Conservation (phyloP, 1,140 invertebrate species). For the Drosophila nasuta region DNA sequence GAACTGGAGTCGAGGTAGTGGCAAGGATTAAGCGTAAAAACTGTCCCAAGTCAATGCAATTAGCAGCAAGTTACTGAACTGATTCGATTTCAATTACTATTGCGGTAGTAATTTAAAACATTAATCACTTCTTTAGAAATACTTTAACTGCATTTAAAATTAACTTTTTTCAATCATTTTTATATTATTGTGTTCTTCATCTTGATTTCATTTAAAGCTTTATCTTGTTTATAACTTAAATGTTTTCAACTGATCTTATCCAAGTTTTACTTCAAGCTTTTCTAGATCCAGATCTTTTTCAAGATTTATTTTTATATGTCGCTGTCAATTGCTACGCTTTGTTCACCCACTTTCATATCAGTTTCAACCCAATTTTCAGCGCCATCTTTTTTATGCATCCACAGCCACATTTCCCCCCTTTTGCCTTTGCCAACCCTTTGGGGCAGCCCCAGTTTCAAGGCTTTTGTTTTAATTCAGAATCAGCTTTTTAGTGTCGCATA, state of each 20-base stretch:
- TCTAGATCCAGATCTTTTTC: background rate
- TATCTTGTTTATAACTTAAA: background rate
- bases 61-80: slow-evolving; percentile 2
- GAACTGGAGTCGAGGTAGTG: background rate
- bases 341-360: background rate
- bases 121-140: no score
- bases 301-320: background rate
- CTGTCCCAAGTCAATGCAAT: slow-evolving; percentile 4
- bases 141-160: background rate
- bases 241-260: background rate
- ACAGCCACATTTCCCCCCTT: background rate
- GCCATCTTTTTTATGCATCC: slow-evolving; percentile 13
- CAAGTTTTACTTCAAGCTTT: no score
- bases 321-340: background rate
- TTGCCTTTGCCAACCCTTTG: background rate
- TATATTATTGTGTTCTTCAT: background rate
- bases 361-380: slow-evolving; percentile 11
- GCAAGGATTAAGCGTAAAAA: slow-evolving; percentile 41
- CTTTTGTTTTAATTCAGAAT: slow-evolving; percentile 60
- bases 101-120: background rate
- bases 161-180: background rate
- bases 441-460: background rate
- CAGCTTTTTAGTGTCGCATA: slow-evolving; percentile 73
- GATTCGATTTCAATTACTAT: background rate
- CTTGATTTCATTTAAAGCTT: background rate